Evolutionary conservation across 2,113 vertebrate genomes (phyloP).

Genomic region (Microcebus griseorufus): DNA sequence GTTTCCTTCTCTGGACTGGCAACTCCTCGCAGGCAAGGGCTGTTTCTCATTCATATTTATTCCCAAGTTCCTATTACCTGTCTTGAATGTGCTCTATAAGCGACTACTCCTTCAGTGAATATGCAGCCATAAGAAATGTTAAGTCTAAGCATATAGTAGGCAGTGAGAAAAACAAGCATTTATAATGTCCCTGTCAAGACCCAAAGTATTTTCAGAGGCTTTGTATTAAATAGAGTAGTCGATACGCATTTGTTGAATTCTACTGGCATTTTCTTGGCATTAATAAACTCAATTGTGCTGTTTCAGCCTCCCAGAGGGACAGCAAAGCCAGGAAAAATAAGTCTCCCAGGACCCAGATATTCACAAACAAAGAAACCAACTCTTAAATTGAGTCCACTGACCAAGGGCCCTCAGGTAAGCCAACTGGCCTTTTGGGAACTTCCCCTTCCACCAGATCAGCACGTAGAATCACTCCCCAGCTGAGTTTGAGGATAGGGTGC

Average conservation of each 20-base stretch:
- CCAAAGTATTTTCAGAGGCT: conserved; percentile 7
- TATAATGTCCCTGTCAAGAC: background rate
- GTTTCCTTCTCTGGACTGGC: background rate
- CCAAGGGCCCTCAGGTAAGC: background rate
- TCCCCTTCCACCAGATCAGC: background rate
- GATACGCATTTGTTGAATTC: background rate
- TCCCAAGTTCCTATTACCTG: background rate
- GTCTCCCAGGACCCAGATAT: background rate
- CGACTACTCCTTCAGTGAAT: background rate
- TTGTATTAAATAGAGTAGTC: conserved; percentile 12
- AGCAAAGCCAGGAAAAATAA: background rate
- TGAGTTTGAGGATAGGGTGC: background rate
- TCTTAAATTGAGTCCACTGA: background rate
- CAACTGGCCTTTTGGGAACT: background rate
- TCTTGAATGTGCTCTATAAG: background rate
- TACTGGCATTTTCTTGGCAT: background rate
- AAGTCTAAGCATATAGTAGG: background rate
- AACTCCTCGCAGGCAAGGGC: background rate
- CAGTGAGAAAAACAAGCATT: background rate
- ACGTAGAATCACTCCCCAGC: background rate
- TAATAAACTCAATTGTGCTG: background rate
- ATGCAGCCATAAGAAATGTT: background rate
- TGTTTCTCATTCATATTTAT: background rate
- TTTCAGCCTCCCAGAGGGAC: background rate
- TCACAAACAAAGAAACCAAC: background rate